phyloP scores from a whole-genome alignment of 2,797 vertebrate genomes.

The Petrocephalus schoutedeni region DNA sequence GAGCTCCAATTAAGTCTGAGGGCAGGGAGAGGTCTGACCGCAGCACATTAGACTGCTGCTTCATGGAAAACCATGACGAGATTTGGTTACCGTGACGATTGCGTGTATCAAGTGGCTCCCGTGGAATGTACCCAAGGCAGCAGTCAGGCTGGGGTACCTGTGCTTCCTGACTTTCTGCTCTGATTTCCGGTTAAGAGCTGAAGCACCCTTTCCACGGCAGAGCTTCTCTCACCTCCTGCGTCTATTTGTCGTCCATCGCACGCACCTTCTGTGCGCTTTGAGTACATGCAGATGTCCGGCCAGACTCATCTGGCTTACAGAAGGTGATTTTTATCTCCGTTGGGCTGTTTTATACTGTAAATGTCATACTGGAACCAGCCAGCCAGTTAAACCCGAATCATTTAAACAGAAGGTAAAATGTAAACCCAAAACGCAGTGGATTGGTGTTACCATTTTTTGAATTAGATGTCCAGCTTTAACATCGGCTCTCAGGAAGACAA shows the following conservation, averaged over 20 bases:
- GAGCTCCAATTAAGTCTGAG: neutral
- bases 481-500: neutral
- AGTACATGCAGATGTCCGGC: neutral
- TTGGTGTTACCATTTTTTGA: neutral
- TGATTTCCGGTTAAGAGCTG: neutral
- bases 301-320: neutral
- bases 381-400: neutral
- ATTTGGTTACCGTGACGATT: neutral
- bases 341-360: neutral
- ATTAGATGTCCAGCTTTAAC: neutral
- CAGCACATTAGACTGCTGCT: neutral
- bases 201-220: neutral
- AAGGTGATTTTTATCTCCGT: neutral
- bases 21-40: neutral
- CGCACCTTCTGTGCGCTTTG: neutral
- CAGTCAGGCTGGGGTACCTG: neutral
- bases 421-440: neutral
- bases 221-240: neutral
- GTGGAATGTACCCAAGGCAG: neutral
- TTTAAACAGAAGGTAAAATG: neutral
- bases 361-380: neutral
- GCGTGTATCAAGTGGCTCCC: neutral
- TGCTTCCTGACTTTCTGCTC: neutral
- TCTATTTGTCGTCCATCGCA: neutral
- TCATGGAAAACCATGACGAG: neutral